Conservation (phyloP, 2,113 vertebrate genomes). For the Clinocottus analis region DNA sequence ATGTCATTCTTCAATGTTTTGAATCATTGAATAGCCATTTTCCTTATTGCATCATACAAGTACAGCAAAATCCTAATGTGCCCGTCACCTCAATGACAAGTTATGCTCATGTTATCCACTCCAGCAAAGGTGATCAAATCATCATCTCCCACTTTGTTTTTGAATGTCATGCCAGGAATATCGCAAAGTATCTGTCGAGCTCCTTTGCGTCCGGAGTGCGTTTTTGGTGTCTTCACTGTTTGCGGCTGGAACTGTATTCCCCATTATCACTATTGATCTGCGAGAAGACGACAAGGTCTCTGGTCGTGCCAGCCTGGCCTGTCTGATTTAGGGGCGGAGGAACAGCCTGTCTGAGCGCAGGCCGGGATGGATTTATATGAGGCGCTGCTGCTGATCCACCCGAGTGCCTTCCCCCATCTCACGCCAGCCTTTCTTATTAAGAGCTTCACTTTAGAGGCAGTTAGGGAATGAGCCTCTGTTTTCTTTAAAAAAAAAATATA, state of each 20-base stretch:
- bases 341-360: conserved; percentile 60
- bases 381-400: conserved; percentile 38
- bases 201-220: conserved; percentile 17
- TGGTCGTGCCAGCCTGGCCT: conserved; percentile 53
- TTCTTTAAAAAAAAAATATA: not conserved
- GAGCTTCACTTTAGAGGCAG: conserved; percentile 54
- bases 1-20: conserved; percentile 2
- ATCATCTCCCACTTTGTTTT: not conserved
- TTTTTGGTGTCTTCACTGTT: conserved; percentile 51
- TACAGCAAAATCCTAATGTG: not conserved
- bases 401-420: conserved; percentile 32
- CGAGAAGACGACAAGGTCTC: conserved; percentile 61
- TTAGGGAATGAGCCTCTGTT: conserved; percentile 32
- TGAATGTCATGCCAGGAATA: too few species aligned
- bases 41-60: not conserved
- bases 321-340: conserved; percentile 68
- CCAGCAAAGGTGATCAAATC: conserved; percentile 1
- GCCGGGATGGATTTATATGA: conserved; percentile 64
- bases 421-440: conserved; percentile 33
- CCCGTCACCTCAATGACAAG: conserved; percentile 25
- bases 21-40: not conserved
- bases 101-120: conserved; percentile 2
- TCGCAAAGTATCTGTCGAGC: conserved; percentile 6
- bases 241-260: conserved; percentile 64
- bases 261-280: conserved; percentile 72